Percentiles rank a stretch among this genome's conserved stretches.
Evolutionary conservation across 2,797 vertebrate species (phyloP).

Genomic region (Xenopus petersii): DNA sequence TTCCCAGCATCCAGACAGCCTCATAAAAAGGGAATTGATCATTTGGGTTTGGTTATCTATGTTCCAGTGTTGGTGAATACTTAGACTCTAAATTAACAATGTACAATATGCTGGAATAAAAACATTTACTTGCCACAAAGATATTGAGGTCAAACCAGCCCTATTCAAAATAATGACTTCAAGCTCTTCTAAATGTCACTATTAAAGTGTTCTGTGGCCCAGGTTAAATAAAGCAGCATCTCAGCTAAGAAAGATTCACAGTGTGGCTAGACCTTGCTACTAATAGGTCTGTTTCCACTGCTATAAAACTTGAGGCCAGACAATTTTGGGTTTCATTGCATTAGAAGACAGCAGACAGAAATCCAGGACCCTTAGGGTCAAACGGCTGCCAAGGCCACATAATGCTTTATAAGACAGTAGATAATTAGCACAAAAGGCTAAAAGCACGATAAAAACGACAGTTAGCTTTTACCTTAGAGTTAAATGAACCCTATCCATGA

Average conservation of each 20-base stretch:
- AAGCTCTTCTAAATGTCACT: constrained; percentile 51
- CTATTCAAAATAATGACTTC: constrained; percentile 54
- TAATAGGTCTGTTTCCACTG: constrained; percentile 54
- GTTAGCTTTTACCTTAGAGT: background rate
- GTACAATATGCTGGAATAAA: constrained; percentile 4
- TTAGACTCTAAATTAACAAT: constrained; percentile 4
- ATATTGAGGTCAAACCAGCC: constrained; percentile 52
- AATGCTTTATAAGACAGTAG: background rate
- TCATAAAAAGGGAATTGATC: too few relatives aligned
- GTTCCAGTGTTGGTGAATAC: constrained; percentile 6
- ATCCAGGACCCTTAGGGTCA: constrained; percentile 20
- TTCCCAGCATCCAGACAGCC: too few relatives aligned
- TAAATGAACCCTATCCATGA: background rate
- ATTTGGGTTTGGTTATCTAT: too few relatives aligned
- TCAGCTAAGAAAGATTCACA: constrained; percentile 54
- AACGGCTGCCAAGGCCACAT: background rate
- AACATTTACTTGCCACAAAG: constrained; percentile 12
- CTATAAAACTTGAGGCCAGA: constrained; percentile 41
- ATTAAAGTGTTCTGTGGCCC: constrained; percentile 52
- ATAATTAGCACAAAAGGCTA: constrained; percentile 7
- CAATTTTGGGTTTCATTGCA: constrained; percentile 29
- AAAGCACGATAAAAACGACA: background rate
- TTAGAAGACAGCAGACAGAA: constrained; percentile 25
- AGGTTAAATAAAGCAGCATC: constrained; percentile 53
- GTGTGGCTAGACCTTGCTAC: constrained; percentile 53